Conservation (phyloP, 2,797 vertebrate species). For the Prunella strophiata region DNA sequence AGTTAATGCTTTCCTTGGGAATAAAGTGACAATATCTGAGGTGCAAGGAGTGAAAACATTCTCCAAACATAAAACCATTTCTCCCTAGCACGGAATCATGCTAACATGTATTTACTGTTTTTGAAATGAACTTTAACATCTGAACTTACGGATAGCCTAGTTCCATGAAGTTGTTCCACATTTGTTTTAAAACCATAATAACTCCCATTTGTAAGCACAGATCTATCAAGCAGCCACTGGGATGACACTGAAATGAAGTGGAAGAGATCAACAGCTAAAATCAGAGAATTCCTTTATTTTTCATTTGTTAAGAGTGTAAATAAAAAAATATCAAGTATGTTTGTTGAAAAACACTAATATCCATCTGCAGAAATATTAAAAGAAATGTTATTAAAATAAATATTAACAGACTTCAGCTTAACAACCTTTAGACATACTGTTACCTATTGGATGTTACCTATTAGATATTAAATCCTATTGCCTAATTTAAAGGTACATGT, state of each 20-base stretch:
- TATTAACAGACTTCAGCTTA: background rate
- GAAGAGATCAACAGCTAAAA: background rate
- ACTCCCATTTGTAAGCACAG: slow-evolving; percentile 99
- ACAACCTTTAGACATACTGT: background rate
- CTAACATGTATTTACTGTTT: background rate
- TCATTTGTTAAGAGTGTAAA: background rate
- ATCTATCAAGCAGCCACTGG: slow-evolving; percentile 98
- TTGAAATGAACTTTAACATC: background rate
- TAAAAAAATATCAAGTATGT: background rate
- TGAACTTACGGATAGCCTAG: slow-evolving; percentile 90
- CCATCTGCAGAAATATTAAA: background rate
- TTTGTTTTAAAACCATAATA: slow-evolving; percentile 99
- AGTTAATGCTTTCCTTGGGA: background rate
- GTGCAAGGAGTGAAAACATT: background rate
- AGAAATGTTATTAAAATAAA: background rate
- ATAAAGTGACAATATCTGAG: background rate
- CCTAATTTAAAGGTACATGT: background rate
- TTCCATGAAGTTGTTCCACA: slow-evolving; percentile 99
- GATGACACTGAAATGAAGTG: slow-evolving; percentile 87
- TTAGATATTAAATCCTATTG: background rate
- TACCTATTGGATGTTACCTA: background rate
- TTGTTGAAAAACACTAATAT: background rate
- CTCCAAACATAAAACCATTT: background rate
- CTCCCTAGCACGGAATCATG: background rate
- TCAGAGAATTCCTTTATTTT: background rate